A percentile compares a stretch with the other conserved stretches of the same genome.
Evolutionary conservation across 2,888 invertebrate species (phyloP).

Genomic region (Stenichneumon culpator): DNA sequence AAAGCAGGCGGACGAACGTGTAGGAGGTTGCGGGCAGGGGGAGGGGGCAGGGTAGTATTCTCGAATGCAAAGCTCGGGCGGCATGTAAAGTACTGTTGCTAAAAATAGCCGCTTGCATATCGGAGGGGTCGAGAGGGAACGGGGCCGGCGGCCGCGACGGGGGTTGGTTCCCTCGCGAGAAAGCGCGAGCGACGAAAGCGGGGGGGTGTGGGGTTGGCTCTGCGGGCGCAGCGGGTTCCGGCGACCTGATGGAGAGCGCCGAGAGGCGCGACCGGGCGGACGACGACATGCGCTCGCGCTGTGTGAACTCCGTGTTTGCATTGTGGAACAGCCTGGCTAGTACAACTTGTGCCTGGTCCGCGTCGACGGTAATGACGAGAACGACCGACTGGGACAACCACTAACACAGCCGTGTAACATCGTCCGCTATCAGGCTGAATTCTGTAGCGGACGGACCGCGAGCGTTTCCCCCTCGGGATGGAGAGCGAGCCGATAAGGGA

Average conservation of each 20-base stretch:
- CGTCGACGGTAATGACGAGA: conserved; percentile 57
- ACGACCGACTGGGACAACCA: conserved; percentile 19
- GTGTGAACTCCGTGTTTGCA: conserved; percentile 52
- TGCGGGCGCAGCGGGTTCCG: conserved; percentile 7
- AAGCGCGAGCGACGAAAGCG: conserved; percentile 35
- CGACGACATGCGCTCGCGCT: conserved; percentile 16
- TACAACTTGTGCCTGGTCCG: conserved; percentile 22
- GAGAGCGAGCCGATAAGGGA: conserved; percentile 42
- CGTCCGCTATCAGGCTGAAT: background rate
- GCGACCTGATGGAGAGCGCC: conserved; percentile 25
- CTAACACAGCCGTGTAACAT: conserved; percentile 28
- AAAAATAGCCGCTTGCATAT: conserved; percentile 66
- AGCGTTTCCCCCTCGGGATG: background rate
- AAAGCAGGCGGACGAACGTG: conserved; percentile 60
- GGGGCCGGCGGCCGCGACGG: conserved; percentile 63
- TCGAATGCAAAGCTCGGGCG: conserved; percentile 64
- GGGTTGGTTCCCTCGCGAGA: conserved; percentile 44
- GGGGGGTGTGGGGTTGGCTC: conserved; percentile 20
- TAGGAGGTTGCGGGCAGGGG: conserved; percentile 12
- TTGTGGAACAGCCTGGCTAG: conserved; percentile 55
- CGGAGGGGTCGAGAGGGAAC: conserved; percentile 41
- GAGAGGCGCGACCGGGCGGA: background rate
- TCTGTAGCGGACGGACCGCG: conserved; percentile 33
- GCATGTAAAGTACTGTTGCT: conserved; percentile 60
- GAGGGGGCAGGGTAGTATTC: conserved; percentile 7